These are phyloP conservation scores for Muschampia plurimacula DNA, from an alignment of 2,888 invertebrate genomes.

Conservation along the genomic window DNA sequence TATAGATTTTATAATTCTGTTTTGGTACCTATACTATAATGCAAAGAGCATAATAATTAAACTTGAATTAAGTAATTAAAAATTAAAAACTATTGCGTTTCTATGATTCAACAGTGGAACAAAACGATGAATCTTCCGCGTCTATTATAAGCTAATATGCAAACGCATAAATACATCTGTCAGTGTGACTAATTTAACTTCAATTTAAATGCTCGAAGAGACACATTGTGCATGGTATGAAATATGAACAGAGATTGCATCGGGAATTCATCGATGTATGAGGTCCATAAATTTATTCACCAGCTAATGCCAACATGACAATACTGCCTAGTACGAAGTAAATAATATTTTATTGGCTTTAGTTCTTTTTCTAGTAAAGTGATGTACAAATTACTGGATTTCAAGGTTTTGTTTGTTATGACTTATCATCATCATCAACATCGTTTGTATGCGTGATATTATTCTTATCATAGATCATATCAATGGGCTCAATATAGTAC, in stretches of 20 bases:
- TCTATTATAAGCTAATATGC: conserved; percentile 37
- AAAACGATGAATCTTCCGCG: conserved; percentile 32
- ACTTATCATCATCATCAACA: no score
- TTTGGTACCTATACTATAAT: no score
- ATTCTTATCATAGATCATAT: no score
- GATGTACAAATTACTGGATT: no score
- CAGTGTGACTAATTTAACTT: conserved; percentile 36
- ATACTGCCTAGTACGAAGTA: neutral
- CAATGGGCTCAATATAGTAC: no score
- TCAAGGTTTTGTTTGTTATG: no score
- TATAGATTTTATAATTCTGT: no score
- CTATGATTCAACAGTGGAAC: conserved; percentile 24
- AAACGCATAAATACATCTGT: conserved; percentile 36
- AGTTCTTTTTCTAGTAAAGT: neutral
- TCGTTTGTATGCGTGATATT: no score
- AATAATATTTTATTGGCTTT: neutral
- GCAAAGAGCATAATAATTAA: no score
- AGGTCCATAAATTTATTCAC: conserved; percentile 28
- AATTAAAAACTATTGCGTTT: conserved; percentile 23
- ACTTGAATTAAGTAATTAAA: no score
- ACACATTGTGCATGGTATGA: conserved; percentile 32
- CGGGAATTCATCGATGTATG: conserved; percentile 36
- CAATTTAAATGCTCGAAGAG: conserved; percentile 33
- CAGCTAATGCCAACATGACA: neutral
- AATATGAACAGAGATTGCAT: conserved; percentile 38